Percentiles rank a stretch among this genome's conserved stretches.
phyloP scores from a whole-genome alignment of 2,113 vertebrate species.

The Rutilus rutilus region DNA sequence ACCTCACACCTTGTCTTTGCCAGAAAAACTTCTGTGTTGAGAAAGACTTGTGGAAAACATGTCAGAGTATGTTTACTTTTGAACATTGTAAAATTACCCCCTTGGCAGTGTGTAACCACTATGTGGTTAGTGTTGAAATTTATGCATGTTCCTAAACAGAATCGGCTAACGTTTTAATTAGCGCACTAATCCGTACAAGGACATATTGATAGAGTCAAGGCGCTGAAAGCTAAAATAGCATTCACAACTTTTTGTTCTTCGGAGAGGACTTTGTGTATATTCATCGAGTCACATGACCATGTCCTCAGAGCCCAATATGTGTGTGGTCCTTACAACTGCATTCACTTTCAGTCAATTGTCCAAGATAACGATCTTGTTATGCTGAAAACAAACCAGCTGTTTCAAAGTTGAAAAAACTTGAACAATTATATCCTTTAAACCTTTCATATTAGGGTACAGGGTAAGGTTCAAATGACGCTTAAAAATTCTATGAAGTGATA shows the following conservation, averaged over 20 bases:
- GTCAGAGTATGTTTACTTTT: slow-evolving; percentile 63
- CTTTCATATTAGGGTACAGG: neutral
- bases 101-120: slow-evolving; percentile 36
- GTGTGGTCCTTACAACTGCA: slow-evolving; percentile 52
- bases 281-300: slow-evolving; percentile 35
- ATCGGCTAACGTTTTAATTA: slow-evolving; percentile 54
- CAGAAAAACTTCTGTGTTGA: slow-evolving; percentile 56
- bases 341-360: slow-evolving; percentile 40
- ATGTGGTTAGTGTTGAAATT: slow-evolving; percentile 59
- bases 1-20: slow-evolving; percentile 44
- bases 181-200: slow-evolving; percentile 61
- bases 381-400: slow-evolving; percentile 49
- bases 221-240: slow-evolving; percentile 51
- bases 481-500: neutral
- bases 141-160: slow-evolving; percentile 54
- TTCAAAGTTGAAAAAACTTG: neutral
- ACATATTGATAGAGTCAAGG: slow-evolving; percentile 61
- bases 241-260: slow-evolving; percentile 44
- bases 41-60: slow-evolving; percentile 60
- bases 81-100: slow-evolving; percentile 57
- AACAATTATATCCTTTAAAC: slow-evolving; percentile 41
- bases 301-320: slow-evolving; percentile 42
- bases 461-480: neutral
- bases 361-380: slow-evolving; percentile 50
- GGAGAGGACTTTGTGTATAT: slow-evolving; percentile 35